Conservation (phyloP, 2,888 invertebrate genomes). For the Sinodicranocentrus sp. region DNA sequence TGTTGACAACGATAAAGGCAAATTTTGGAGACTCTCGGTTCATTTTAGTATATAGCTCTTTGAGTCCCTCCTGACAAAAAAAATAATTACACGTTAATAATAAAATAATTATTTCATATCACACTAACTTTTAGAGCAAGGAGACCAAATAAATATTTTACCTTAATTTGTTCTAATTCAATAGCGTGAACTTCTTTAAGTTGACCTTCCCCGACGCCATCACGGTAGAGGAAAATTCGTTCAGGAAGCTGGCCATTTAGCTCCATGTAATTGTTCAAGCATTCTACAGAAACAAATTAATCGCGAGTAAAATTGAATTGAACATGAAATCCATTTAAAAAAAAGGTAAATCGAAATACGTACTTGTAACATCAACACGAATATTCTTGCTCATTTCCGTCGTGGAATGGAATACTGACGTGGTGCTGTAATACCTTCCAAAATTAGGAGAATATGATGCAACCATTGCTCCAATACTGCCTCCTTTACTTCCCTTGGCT, state of each 20-base stretch:
- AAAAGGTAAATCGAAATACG: conserved; percentile 1
- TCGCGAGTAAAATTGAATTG: not conserved
- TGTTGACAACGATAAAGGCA: conserved; percentile 91
- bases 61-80: conserved; percentile 43
- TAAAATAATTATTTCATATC: not conserved
- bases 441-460: conserved; percentile 48
- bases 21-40: conserved; percentile 78
- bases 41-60: conserved; percentile 21
- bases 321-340: not conserved
- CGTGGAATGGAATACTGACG: conserved; percentile 31
- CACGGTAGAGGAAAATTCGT: conserved; percentile 90
- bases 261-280: conserved; percentile 81
- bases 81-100: conserved; percentile 2
- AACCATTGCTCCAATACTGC: conserved; percentile 70
- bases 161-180: conserved; percentile 83
- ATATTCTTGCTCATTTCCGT: conserved; percentile 59
- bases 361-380: conserved; percentile 57
- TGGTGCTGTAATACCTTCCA: conserved; percentile 61
- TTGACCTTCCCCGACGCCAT: conserved; percentile 97
- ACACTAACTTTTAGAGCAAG: not conserved
- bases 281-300: conserved; percentile 78
- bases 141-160: conserved; percentile 61
- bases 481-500: conserved; percentile 40
- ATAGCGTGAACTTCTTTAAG: conserved; percentile 86
- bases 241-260: conserved; percentile 82